Evolutionary conservation across 2,113 vertebrate species (phyloP), one percentile per base, ranked within the genome.

Genomic region (Hystrix cristata): DNA sequence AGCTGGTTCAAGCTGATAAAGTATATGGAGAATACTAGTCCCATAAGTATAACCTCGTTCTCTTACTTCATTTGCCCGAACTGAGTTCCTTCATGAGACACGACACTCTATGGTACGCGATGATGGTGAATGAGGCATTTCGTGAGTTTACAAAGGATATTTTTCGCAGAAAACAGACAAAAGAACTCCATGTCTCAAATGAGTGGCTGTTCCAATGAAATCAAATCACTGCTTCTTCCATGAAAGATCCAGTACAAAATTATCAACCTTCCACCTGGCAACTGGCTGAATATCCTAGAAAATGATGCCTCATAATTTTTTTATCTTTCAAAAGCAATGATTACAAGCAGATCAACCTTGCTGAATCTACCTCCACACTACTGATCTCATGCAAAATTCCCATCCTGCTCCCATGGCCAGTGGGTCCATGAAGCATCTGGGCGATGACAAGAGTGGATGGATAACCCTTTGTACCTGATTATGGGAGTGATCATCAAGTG

Each of bases 61-160:
- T n/a, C 11, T 10, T 80, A 80, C 9, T 64, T 81, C n/a, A 57
- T 95, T 80, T 81, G 65, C 65, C 74, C 64, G 29, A 95, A 92
- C 72, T 74, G 21, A 65, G 76, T 65, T 82, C 15, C 15, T 92
- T 82, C 5, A 12, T 88, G 84, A 76, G 25, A 38, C 60, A 25
- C 76, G 76, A 14, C 57, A 34, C 6, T 76, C 10, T 51, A 72
- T 38, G 51, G 48, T 43, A 62, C 51, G 46, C 15, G 7, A 51
- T 23, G 38, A 65, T 18, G 23, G 9, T 51, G 38, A 12, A 38
- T 34, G 4, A 53, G 29, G 29, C 7, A 34, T 34, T 79, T 74
- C 10, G 4, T 53, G 34, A 76, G 46, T 43, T 83, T 71, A 76
- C 11, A 51, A 65, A 65, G 53, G 55, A 57, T 65, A 65, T 59